phyloP scores from a whole-genome alignment of 2,797 vertebrate genomes.

The Sarcoramphus papa region DNA sequence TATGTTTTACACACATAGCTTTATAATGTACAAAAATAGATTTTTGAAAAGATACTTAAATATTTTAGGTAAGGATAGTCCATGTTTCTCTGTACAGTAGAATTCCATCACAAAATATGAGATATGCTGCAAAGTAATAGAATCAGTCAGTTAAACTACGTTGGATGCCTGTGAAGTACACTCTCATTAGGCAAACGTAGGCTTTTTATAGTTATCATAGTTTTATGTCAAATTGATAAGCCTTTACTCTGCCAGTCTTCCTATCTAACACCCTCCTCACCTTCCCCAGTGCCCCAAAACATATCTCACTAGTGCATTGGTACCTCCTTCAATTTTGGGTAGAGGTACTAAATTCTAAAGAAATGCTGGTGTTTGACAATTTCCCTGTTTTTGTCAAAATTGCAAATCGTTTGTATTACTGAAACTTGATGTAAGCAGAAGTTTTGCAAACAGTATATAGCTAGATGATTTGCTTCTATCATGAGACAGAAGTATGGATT shows the following conservation, averaged over 20 bases:
- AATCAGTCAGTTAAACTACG: neutral
- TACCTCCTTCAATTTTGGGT: neutral
- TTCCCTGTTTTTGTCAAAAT: neutral
- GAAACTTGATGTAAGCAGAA: neutral
- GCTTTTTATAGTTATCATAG: neutral
- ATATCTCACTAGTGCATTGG: neutral
- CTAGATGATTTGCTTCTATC: neutral
- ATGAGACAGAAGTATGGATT: neutral
- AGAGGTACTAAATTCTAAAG: neutral
- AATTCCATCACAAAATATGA: neutral
- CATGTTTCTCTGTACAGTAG: neutral
- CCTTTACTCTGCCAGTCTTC: neutral
- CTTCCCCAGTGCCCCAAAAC: neutral
- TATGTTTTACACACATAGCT: slow-evolving; percentile 34
- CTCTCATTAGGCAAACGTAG: neutral
- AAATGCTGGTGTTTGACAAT: neutral
- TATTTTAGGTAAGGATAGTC: slow-evolving; percentile 10
- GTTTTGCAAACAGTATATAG: neutral
- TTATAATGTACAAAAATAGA: slow-evolving; percentile 3
- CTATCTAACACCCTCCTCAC: neutral
- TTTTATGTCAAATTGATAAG: neutral
- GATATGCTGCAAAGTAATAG: neutral
- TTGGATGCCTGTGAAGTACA: neutral
- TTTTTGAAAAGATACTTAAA: neutral
- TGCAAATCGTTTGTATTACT: neutral